Percentiles rank a stretch among this genome's conserved stretches.
phyloP scores from a whole-genome alignment of 2,113 vertebrate genomes.

The Brevimyrus niger region DNA sequence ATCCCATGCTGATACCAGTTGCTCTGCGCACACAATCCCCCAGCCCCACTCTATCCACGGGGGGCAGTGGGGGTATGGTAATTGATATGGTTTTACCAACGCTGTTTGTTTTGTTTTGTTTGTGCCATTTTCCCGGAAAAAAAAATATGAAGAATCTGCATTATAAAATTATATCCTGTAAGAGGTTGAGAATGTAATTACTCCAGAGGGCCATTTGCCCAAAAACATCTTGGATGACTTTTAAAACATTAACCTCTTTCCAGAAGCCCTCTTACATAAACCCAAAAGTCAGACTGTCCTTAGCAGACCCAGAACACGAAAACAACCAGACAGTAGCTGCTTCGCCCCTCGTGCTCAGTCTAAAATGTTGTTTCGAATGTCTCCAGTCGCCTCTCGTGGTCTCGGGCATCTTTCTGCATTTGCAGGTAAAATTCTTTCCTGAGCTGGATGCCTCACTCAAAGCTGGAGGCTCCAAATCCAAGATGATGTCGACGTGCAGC shows the following conservation, averaged over 20 bases:
- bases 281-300: background rate
- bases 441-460: background rate
- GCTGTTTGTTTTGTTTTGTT: background rate
- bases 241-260: background rate
- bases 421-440: background rate
- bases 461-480: background rate
- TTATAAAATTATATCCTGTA: background rate
- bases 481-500: background rate
- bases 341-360: background rate
- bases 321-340: background rate
- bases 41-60: conserved; percentile 23
- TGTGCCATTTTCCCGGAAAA: background rate
- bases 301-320: background rate
- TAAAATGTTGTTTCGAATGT: background rate
- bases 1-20: conserved; percentile 48
- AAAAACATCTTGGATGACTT: background rate
- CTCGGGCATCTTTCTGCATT: background rate
- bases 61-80: background rate
- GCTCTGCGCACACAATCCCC: conserved; percentile 45
- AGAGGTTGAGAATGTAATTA: background rate
- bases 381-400: background rate
- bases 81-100: background rate
- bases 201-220: background rate
- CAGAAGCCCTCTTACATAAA: background rate
- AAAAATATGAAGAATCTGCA: background rate